These are phyloP conservation scores for Microctenopoma steveboyesi DNA, from an alignment of 2,797 vertebrate genomes.

Conservation along the genomic window DNA sequence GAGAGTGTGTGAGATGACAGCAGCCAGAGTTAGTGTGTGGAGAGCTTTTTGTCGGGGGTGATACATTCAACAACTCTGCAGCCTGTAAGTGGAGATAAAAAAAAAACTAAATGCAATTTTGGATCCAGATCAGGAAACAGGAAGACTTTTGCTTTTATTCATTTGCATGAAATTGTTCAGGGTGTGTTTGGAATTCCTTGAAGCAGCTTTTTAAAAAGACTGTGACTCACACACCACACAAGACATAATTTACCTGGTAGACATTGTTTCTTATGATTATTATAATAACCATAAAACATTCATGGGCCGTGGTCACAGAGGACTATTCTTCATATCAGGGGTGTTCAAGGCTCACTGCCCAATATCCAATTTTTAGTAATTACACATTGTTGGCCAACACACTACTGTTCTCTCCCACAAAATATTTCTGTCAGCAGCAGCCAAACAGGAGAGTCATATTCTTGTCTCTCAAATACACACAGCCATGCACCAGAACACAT, in stretches of 20 bases:
- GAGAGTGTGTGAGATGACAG: conserved; percentile 69
- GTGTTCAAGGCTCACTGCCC: conserved; percentile 18
- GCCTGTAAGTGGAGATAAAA: conserved; percentile 47
- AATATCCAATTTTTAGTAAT: conserved; percentile 38
- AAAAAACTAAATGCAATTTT: conserved; percentile 60
- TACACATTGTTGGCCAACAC: conserved; percentile 15
- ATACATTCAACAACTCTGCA: conserved; percentile 52
- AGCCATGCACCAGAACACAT: conserved; percentile 4
- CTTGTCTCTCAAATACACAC: conserved; percentile 44
- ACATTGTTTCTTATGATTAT: conserved; percentile 33
- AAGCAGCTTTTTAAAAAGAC: conserved; percentile 34
- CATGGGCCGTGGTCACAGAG: conserved; percentile 22
- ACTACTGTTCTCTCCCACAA: conserved; percentile 12
- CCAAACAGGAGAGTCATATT: conserved; percentile 39
- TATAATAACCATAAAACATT: conserved; percentile 35
- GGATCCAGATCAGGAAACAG: conserved; percentile 32
- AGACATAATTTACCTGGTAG: conserved; percentile 21
- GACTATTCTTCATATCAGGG: conserved; percentile 12
- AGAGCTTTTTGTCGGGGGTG: conserved; percentile 53
- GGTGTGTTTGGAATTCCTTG: conserved; percentile 23
- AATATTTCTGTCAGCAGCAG: conserved; percentile 49
- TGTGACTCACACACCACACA: conserved; percentile 1
- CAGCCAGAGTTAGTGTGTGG: conserved; percentile 53
- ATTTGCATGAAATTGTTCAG: background rate
- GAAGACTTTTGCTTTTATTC: too few species aligned